Base-by-base conservation (phyloP, 1,140 invertebrate genomes). In the Drosophila setifemur region DNA sequence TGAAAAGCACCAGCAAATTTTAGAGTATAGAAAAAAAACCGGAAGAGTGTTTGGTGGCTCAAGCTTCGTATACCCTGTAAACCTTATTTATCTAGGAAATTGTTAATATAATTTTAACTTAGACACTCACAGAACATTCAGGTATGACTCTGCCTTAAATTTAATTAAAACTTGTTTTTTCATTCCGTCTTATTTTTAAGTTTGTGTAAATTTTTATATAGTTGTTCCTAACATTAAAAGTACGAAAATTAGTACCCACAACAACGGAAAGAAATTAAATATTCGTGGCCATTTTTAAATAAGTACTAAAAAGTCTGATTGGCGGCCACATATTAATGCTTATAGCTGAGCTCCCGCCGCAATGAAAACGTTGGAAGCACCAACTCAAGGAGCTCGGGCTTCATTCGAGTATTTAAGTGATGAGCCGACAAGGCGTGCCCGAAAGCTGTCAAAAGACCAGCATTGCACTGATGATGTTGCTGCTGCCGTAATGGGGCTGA, bases 241-340 rank as follows among this genome's bases (percentile, higher is more conserved):
- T n/a, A n/a, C n/a, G n/a, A n/a, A n/a, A n/a, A n/a, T n/a, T n/a
- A n/a, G n/a, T n/a, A n/a, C n/a, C n/a, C n/a, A n/a, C n/a, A n/a
- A n/a, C n/a, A n/a, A n/a, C n/a, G n/a, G n/a, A n/a, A n/a, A n/a
- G n/a, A n/a, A n/a, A n/a, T n/a, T n/a, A n/a, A n/a, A n/a, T n/a
- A n/a, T n/a, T n/a, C n/a, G n/a, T n/a, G n/a, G 76, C 69, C 39
- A 70, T 64, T 64, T 68, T 75, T 53, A 50, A 47, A 66, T n/a
- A n/a, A 86, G 78, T 85, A 50, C 74, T 78, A 67, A 73, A 79
- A 73, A 66, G 70, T 45, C 67, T 73, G 70, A 73, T 74, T 78
- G 57, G 69, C 79, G 75, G 74, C 63, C 78, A 79, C 79, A 83
- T 78, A 78, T 83, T 85, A 83, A 78, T 72, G 69, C 68, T 58